phyloP scores from a whole-genome alignment of 1,140 invertebrate species.

The Bombus picipes region DNA sequence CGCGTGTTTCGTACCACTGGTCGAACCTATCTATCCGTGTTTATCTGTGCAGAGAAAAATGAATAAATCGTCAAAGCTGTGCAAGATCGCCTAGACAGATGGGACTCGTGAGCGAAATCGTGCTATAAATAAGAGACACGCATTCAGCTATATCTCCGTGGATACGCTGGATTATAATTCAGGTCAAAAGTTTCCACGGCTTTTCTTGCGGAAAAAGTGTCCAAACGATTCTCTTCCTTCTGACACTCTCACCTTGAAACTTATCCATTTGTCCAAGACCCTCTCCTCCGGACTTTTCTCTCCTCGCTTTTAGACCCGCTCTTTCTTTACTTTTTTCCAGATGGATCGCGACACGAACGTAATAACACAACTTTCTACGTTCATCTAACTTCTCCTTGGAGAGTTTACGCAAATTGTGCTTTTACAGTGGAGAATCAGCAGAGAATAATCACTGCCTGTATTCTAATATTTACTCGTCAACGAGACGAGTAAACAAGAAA shows the following conservation, averaged over 20 bases:
- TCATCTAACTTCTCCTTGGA: conserved; percentile 2
- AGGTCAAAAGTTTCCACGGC: conserved; percentile 3
- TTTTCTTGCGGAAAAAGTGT: background rate
- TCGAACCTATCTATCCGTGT: too few species aligned
- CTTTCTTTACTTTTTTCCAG: too few species aligned
- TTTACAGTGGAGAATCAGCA: background rate
- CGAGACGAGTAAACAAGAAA: background rate
- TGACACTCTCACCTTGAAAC: conserved; percentile 8
- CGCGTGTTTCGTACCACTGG: background rate
- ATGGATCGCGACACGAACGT: background rate
- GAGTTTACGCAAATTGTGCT: background rate
- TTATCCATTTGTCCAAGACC: conserved; percentile 15
- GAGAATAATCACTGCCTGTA: background rate
- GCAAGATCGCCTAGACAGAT: background rate
- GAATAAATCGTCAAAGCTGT: background rate
- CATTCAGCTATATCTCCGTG: background rate
- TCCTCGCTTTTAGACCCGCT: background rate
- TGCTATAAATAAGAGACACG: background rate
- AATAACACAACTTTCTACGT: conserved; percentile 32
- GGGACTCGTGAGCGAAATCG: background rate
- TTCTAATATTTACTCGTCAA: background rate
- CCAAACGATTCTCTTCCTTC: background rate
- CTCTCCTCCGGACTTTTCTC: background rate
- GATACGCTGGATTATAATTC: conserved; percentile 28
- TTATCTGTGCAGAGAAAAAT: background rate